A percentile compares a stretch with the other conserved stretches of the same genome.
Evolutionary conservation across 1,140 invertebrate genomes (phyloP).

Genomic region (Calycopis cecrops): DNA sequence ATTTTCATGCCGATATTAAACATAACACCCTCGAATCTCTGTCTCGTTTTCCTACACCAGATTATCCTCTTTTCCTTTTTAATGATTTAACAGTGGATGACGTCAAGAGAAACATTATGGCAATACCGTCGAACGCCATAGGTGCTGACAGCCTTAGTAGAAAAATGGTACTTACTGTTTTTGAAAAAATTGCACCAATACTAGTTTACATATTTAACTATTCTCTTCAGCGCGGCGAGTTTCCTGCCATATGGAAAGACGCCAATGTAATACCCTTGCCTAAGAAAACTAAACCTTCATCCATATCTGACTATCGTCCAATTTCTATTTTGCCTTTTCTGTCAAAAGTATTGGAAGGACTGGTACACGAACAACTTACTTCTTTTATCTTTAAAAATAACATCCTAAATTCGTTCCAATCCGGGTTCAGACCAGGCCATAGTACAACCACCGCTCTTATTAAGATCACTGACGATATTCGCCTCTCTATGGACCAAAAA

Average conservation of each 20-base stretch:
- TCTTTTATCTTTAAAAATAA: neutral
- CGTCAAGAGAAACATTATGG: too few relatives aligned
- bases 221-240: neutral
- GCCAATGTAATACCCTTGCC: conserved; percentile 5
- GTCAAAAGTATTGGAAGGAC: conserved; percentile 7
- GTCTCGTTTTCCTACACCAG: too few relatives aligned
- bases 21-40: too few relatives aligned
- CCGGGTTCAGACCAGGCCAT: conserved; percentile 4
- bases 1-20: too few relatives aligned
- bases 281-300: neutral
- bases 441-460: conserved; percentile 12
- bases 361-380: conserved; percentile 2
- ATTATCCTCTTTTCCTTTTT: too few relatives aligned
- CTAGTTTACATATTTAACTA: conserved; percentile 1
- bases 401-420: neutral
- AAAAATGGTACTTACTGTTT: neutral
- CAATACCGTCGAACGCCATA: too few relatives aligned
- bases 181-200: conserved; percentile 9
- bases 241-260: conserved; percentile 8
- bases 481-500: neutral
- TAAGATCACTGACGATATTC: conserved; percentile 11
- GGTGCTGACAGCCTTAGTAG: too few relatives aligned
- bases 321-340: conserved; percentile 4
- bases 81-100: too few relatives aligned
- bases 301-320: conserved; percentile 9